These are phyloP conservation scores for Eupithecia subfuscata DNA, from an alignment of 2,888 invertebrate species.

Conservation along the genomic window DNA sequence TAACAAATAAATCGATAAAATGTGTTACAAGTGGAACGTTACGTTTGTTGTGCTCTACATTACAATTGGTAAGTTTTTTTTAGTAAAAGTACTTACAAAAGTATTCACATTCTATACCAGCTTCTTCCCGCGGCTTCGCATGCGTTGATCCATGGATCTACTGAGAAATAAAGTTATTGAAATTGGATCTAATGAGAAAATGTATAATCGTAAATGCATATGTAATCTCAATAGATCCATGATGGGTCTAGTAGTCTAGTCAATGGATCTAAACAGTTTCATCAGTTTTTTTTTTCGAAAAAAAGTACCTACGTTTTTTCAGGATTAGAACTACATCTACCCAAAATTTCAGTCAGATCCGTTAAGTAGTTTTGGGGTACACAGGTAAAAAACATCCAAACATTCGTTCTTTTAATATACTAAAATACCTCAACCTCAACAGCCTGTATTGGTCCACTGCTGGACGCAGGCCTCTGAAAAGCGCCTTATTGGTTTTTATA, in stretches of 20 bases:
- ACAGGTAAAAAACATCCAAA: background rate
- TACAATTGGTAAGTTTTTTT: conserved; percentile 5
- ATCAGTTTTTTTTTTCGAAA: background rate
- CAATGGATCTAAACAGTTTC: background rate
- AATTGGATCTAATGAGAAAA: background rate
- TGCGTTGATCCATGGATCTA: background rate
- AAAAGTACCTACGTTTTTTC: background rate
- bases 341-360: background rate
- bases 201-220: too few species aligned
- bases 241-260: background rate
- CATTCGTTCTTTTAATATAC: too few species aligned
- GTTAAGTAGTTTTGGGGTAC: background rate
- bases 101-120: background rate
- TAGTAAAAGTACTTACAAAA: background rate
- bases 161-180: background rate
- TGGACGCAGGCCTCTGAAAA: too few species aligned
- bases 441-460: too few species aligned
- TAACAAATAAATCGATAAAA: background rate
- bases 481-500: too few species aligned
- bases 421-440: too few species aligned
- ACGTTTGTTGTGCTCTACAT: background rate
- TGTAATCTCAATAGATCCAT: background rate
- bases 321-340: background rate
- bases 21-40: background rate
- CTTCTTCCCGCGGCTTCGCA: background rate